A percentile compares a stretch with the other conserved stretches of the same genome.
phyloP scores from a whole-genome alignment of 2,888 invertebrate species.

The Conchocele bisecta region DNA sequence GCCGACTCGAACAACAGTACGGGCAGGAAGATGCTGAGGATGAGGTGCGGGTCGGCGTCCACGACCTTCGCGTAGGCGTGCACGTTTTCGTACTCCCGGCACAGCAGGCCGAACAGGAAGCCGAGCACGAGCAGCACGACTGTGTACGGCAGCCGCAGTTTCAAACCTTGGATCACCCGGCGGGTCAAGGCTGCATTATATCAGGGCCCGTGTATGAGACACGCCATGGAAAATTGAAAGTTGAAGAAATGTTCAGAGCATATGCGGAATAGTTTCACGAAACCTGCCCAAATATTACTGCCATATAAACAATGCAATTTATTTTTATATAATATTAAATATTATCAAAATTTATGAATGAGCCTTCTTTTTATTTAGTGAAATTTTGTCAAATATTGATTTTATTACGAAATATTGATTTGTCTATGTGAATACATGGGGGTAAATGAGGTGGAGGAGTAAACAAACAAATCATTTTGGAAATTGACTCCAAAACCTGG shows the following conservation, averaged over 20 bases:
- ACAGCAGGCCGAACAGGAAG: constrained; percentile 76
- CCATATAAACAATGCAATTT: neutral
- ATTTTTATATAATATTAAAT: neutral
- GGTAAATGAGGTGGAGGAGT: no score
- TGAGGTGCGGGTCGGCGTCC: constrained; percentile 79
- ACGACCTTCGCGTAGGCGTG: constrained; percentile 69
- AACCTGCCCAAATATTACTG: neutral
- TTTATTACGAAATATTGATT: no score
- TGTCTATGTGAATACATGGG: no score
- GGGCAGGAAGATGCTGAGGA: constrained; percentile 82
- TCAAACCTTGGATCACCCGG: constrained; percentile 63
- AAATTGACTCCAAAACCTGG: no score
- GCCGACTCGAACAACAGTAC: constrained; percentile 83
- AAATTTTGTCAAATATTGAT: no score
- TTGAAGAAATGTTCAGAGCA: no score
- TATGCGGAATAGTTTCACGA: no score
- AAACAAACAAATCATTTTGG: no score
- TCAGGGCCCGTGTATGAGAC: no score
- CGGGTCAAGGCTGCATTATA: constrained; percentile 74
- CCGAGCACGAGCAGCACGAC: constrained; percentile 82
- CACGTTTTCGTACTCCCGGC: constrained; percentile 60
- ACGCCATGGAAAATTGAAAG: no score
- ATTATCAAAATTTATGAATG: no score
- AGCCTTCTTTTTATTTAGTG: no score
- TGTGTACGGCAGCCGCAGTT: constrained; percentile 81